These are phyloP conservation scores for Anabacerthia variegaticeps DNA, from an alignment of 2,797 vertebrate species.

Conservation along the genomic window DNA sequence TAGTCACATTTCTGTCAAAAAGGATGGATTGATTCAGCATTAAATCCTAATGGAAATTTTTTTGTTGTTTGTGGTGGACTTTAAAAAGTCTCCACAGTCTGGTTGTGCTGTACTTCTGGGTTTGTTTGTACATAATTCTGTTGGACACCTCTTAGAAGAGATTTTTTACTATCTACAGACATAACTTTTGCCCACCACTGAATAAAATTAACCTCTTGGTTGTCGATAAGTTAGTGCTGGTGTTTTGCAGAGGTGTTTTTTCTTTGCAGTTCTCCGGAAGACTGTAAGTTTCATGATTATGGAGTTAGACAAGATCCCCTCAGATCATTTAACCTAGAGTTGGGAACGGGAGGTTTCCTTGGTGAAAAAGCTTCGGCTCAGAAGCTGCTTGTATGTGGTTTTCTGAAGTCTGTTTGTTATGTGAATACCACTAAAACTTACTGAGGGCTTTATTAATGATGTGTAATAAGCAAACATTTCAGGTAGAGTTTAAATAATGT, in stretches of 20 bases:
- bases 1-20: neutral
- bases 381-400: neutral
- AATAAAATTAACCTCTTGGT: neutral
- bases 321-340: neutral
- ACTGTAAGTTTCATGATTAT: neutral
- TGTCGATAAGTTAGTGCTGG: accelerated
- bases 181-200: neutral
- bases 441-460: neutral
- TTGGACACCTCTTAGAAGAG: neutral
- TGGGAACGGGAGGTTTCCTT: neutral
- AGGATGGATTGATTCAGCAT: neutral
- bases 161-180: neutral
- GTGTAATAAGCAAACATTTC: neutral
- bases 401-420: neutral
- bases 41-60: neutral
- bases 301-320: neutral
- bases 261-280: neutral
- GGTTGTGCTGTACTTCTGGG: neutral
- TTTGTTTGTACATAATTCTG: neutral
- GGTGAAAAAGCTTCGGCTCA: neutral
- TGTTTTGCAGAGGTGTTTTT: neutral
- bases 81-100: neutral
- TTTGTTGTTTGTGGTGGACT: neutral
- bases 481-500: neutral
- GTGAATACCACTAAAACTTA: neutral